These are phyloP conservation scores for Choristoneura rosaceana DNA, from an alignment of 2,888 invertebrate genomes.

Conservation along the genomic window DNA sequence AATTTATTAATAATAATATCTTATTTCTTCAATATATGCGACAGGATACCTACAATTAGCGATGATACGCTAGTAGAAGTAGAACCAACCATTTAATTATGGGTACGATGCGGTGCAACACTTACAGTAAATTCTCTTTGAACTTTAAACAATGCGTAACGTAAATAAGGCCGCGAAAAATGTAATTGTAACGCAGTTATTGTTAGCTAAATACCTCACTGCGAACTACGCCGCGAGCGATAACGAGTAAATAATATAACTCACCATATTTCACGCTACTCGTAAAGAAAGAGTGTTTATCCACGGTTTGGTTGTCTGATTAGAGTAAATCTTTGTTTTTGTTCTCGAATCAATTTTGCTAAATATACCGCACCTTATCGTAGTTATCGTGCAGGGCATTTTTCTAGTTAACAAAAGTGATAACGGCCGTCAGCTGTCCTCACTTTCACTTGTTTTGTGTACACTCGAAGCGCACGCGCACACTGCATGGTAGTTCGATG, in stretches of 20 bases:
- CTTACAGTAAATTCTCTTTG: background rate
- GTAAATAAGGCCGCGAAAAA: conserved; percentile 8
- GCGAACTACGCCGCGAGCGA: background rate
- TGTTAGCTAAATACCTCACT: background rate
- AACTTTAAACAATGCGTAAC: conserved; percentile 8
- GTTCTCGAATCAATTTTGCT: conserved; percentile 12
- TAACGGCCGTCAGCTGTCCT: conserved; percentile 40
- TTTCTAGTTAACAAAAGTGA: conserved; percentile 27
- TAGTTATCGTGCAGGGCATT: conserved; percentile 13
- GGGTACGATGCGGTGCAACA: background rate
- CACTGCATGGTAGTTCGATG: conserved; percentile 49
- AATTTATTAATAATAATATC: too few species aligned
- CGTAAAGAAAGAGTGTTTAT: background rate
- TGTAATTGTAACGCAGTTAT: conserved; percentile 5
- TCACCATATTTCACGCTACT: background rate
- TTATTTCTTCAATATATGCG: too few species aligned
- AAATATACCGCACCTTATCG: conserved; percentile 17
- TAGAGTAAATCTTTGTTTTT: conserved; percentile 9
- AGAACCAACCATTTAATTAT: background rate
- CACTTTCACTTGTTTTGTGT: conserved; percentile 56
- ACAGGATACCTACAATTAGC: too few species aligned
- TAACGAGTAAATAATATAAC: background rate
- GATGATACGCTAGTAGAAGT: too few species aligned
- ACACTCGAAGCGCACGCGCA: conserved; percentile 48
- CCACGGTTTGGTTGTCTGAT: conserved; percentile 11